A percentile compares a stretch with the other conserved stretches of the same genome.
Evolutionary conservation across 2,888 invertebrate species (phyloP).

Genomic region (Gastracanthus pulcherrimus): DNA sequence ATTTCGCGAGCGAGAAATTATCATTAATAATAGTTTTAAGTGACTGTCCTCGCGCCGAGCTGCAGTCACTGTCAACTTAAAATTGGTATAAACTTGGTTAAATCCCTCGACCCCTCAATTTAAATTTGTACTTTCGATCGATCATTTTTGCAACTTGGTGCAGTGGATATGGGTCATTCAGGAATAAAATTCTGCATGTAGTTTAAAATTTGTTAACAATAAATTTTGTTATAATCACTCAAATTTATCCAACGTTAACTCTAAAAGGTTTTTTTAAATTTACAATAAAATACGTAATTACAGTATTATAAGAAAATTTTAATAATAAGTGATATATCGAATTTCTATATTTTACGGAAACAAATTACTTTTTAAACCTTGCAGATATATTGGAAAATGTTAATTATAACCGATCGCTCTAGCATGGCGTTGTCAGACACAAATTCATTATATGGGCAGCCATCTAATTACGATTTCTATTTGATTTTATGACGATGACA

Average conservation of each 20-base stretch:
- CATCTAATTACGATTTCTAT: neutral
- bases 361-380: neutral
- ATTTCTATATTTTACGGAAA: no score
- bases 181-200: no score
- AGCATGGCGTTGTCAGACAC: no score
- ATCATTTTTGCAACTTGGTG: neutral
- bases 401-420: neutral
- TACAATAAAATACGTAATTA: no score
- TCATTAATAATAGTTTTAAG: slow-evolving; percentile 40
- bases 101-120: neutral
- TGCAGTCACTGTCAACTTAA: neutral
- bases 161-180: neutral
- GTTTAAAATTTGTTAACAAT: no score
- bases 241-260: no score
- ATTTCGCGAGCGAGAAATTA: slow-evolving; percentile 32
- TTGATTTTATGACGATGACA: slow-evolving; percentile 6
- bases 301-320: no score
- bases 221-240: no score
- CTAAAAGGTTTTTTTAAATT: no score
- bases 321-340: no score
- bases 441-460: neutral
- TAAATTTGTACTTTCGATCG: no score
- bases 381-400: neutral
- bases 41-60: neutral
- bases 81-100: neutral